A percentile compares a stretch with the other conserved stretches of the same genome.
These are phyloP conservation scores for Lagocephalus sceleratus DNA, from an alignment of 2,797 vertebrate species.

Conservation along the genomic window DNA sequence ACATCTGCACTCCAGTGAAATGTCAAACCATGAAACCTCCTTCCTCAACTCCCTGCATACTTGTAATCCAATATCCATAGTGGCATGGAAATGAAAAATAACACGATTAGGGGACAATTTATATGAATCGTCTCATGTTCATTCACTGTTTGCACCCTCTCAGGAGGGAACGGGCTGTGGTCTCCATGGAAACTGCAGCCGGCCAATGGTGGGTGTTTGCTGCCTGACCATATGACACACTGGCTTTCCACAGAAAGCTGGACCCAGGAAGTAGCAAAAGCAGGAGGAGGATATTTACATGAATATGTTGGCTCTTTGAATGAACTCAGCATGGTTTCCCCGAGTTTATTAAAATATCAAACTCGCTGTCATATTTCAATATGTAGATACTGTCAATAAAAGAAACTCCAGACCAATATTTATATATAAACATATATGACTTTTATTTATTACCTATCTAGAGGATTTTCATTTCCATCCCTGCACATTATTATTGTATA, in stretches of 20 bases:
- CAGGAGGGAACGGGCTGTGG: conserved; percentile 57
- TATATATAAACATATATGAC: not conserved
- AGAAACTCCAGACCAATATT: conserved; percentile 14
- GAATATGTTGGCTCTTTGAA: conserved; percentile 20
- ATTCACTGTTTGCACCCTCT: conserved; percentile 70
- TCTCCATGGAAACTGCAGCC: conserved; percentile 79
- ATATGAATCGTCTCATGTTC: conserved; percentile 73
- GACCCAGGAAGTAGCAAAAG: conserved; percentile 12
- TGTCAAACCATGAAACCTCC: conserved; percentile 31
- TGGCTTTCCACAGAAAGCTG: conserved; percentile 43
- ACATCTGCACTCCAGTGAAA: conserved; percentile 27
- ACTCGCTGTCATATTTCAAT: conserved; percentile 1
- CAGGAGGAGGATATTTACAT: conserved; percentile 25
- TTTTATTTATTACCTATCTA: conserved; percentile 14
- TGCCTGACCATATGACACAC: conserved; percentile 56
- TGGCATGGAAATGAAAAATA: conserved; percentile 74
- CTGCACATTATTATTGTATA: conserved; percentile 61
- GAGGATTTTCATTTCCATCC: conserved; percentile 44
- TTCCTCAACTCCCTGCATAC: conserved; percentile 29
- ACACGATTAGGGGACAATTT: conserved; percentile 79
- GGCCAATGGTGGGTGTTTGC: conserved; percentile 60
- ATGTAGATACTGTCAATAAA: conserved; percentile 16
- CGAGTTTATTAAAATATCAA: conserved; percentile 1
- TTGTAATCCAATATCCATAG: conserved; percentile 69
- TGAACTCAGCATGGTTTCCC: conserved; percentile 8